Evolutionary conservation across 2,888 invertebrate genomes (phyloP), one percentile per base, ranked within the genome.

Genomic region (Tenthredo distinguenda): DNA sequence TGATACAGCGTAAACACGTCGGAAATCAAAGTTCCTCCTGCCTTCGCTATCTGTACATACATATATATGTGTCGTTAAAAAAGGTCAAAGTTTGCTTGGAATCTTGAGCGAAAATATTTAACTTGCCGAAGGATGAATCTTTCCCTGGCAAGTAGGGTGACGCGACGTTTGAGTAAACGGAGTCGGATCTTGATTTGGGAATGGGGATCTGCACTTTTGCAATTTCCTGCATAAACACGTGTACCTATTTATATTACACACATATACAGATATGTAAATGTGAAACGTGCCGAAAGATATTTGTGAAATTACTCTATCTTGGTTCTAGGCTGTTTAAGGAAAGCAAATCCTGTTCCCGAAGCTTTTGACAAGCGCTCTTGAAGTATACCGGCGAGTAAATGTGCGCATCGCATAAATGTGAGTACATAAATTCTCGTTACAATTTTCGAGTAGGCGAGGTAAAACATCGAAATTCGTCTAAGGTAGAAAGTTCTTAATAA

Each of bases 131-230:
- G 0, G 43, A 21, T 26, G 9, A 40, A 43, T 26, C 43, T 74
- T 74, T 21, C 74, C 47, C 26, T 74, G 47, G 43, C 21, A 74
- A 74, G 43, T 10, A 72, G 47, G 47, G 47, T 15, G 72, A 7
- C 26, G 9, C 21, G 37, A n/a, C 71, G n/a, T 2, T 26, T 31
- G 34, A 18, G 68, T n/a, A 74, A 43, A 43, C 26, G 2, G 72
- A 74, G 68, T 34, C 3, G 7, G 34, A 34, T 34, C 26, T 68
- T 68, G 34, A 68, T 68, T 34, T 18, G 43, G 18, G 40, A 40
- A 74, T 40, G 72, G 40, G n/a, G 6, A 40, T 74, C n/a, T n/a
- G 43, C 37, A 71, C 71, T 71, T 76, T 76, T 76, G 76, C 76
- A 47, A 21, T 47, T 76, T 43, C 76, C 12, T 10, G 47, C 47